phyloP scores from a whole-genome alignment of 92 coral and sea anemone species.

The Meandrina meandrites region DNA sequence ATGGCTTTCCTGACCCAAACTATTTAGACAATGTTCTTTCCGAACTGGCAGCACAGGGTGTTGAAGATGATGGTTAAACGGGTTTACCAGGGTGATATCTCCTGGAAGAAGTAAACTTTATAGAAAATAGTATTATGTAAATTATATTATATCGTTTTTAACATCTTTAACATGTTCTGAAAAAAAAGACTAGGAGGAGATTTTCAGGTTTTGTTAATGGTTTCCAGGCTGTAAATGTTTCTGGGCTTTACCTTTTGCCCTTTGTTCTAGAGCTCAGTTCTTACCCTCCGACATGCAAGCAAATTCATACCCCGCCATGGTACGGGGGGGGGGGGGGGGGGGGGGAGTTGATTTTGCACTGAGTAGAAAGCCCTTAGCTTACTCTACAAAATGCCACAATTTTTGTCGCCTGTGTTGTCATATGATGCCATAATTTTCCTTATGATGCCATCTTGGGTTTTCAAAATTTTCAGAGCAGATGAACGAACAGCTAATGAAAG shows the following conservation, averaged over 20 bases:
- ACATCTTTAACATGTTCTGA: not conserved
- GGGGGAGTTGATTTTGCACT: too few species aligned
- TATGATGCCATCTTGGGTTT: too few species aligned
- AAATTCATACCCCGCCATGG: too few species aligned
- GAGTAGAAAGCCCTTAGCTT: too few species aligned
- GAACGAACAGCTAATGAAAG: too few species aligned
- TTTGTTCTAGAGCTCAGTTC: too few species aligned
- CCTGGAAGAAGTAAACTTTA: not conserved
- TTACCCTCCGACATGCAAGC: too few species aligned
- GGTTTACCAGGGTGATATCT: not conserved
- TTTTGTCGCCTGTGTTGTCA: too few species aligned
- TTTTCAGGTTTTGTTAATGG: not conserved
- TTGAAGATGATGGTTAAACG: constrained; percentile 56
- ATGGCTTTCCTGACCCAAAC: constrained; percentile 96
- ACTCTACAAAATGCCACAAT: too few species aligned
- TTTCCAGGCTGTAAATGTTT: not conserved
- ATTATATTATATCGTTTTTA: not conserved
- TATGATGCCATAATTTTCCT: too few species aligned
- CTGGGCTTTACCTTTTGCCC: not conserved
- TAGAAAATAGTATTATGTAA: not conserved
- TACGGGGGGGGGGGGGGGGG: too few species aligned
- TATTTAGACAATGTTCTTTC: constrained; percentile 88
- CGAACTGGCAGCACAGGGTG: constrained; percentile 90
- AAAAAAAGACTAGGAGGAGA: not conserved
- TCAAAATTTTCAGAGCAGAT: too few species aligned